These are phyloP conservation scores for Melinaea marsaeus DNA, from an alignment of 2,888 invertebrate genomes.

Conservation along the genomic window DNA sequence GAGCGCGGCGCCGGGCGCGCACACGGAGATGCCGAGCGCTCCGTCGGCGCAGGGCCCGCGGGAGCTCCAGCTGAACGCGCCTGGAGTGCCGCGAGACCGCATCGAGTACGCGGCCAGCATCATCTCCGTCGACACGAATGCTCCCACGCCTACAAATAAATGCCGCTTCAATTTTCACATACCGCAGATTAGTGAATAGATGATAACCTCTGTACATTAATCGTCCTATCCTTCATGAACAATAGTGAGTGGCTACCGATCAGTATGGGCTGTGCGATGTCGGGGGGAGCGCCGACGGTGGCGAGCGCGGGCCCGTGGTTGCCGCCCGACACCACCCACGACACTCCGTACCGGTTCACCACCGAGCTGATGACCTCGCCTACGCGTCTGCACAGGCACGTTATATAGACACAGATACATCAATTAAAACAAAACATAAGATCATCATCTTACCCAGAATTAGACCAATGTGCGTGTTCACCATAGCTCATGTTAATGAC, in stretches of 20 bases:
- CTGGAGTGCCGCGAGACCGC: constrained; percentile 87
- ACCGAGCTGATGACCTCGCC: constrained; percentile 91
- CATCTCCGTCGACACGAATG: constrained; percentile 98
- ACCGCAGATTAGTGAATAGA: neutral
- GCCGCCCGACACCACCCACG: constrained; percentile 96
- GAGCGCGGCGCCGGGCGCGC: constrained; percentile 97
- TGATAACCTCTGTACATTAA: neutral
- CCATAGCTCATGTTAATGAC: constrained; percentile 99
- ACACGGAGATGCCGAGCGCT: constrained; percentile 90
- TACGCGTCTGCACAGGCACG: constrained; percentile 80
- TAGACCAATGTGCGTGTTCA: constrained; percentile 95
- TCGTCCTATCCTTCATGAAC: neutral
- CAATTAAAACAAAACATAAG: neutral
- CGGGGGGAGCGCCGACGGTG: constrained; percentile 93
- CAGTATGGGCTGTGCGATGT: constrained; percentile 88
- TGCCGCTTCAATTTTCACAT: neutral
- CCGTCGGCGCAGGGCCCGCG: constrained; percentile 93
- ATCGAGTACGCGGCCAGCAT: constrained; percentile 97
- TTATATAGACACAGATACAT: neutral
- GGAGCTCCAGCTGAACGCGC: constrained; percentile 95
- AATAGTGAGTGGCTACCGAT: constrained; percentile 79
- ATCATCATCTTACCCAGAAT: constrained; percentile 83
- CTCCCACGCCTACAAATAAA: constrained; percentile 85
- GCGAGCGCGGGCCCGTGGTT: constrained; percentile 96
- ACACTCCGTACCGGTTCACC: constrained; percentile 93